Base-by-base conservation (phyloP, 2,113 vertebrate species). In the Phrynosoma platyrhinos region DNA sequence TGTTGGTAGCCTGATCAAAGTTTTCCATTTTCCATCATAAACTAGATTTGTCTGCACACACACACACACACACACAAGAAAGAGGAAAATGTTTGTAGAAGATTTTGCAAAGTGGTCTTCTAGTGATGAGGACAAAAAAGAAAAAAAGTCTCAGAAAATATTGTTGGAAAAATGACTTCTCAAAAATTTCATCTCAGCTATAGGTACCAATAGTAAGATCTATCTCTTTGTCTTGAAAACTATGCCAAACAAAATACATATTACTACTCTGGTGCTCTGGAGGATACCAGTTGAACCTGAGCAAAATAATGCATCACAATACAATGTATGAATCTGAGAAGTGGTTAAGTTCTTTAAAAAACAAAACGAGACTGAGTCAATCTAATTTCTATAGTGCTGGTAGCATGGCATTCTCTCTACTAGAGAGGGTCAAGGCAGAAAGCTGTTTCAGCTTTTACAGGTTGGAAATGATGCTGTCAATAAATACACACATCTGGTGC, bases 401-500 rank as follows among this genome's bases (percentile, higher is more conserved):
- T 80, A 77, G 80, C 72, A 77, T 23, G 53, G 58, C 58, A 66
- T 64, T 74, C 40, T 40, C 58, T 87, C 79, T n/a, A 47, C 42
- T 42, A 88, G 23, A 30, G 36, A 42, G 30, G 58, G 62, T 88
- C 87, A 83, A 78, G 62, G 23, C 75, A 77, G 81, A 83, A 72
- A 83, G 87, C 80, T 88, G 62, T 78, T 88, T 53, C 62, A 40
- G 87, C 42, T 83, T 88, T 88, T 62, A 83, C 87, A 88, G 81
- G 81, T 83, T 88, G 72, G 58, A 80, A 83, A 77, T 78, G 62
- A 77, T 77, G 58, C 72, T 83, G 74, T 88, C 87, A 83, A 83
- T 88, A 88, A 78, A 83, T 83, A 55, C 25, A 77, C 87, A 88
- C 87, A 88, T 88, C 87, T 88, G 87, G 64, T 83, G 62, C 62